A percentile compares a stretch with the other conserved stretches of the same genome.
These are phyloP conservation scores for Nesospiza acunhae DNA, from an alignment of 2,113 vertebrate species.

Conservation along the genomic window DNA sequence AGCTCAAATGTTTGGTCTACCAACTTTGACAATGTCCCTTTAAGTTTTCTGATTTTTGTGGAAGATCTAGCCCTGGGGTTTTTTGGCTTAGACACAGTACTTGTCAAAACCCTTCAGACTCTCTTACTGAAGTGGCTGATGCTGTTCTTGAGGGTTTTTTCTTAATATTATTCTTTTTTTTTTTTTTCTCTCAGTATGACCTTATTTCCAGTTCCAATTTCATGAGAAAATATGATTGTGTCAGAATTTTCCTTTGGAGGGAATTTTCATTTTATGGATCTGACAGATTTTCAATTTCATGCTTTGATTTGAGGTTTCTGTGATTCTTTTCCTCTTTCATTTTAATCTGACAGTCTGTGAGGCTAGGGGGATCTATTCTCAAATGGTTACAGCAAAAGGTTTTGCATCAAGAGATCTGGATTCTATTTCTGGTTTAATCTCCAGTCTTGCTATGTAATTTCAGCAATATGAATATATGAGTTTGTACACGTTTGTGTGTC, in stretches of 20 bases:
- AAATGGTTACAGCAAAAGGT: conserved; percentile 13
- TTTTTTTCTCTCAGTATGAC: neutral
- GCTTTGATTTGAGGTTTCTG: conserved; percentile 73
- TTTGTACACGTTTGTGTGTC: rapidly evolving
- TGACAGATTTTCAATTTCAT: conserved; percentile 75
- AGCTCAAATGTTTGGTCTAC: conserved; percentile 47
- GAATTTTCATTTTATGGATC: conserved; percentile 71
- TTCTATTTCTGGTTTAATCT: conserved; percentile 40
- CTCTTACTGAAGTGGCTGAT: conserved; percentile 35
- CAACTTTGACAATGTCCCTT: conserved; percentile 47
- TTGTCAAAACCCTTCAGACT: conserved; percentile 59
- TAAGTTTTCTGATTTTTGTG: conserved; percentile 30
- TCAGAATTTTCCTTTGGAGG: conserved; percentile 69
- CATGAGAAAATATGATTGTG: conserved; percentile 59
- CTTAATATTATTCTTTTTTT: neutral
- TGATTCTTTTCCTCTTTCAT: conserved; percentile 49
- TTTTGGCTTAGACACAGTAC: conserved; percentile 55
- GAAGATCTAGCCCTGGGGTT: conserved; percentile 37
- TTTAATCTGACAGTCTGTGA: conserved; percentile 70
- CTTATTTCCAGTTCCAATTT: conserved; percentile 58
- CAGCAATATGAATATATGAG: neutral
- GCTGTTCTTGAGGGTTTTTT: neutral
- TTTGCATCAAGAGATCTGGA: neutral
- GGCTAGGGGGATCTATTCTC: conserved; percentile 42
- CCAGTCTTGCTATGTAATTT: neutral